Conservation (phyloP, 2,113 vertebrate species). For the Passerina amoena region DNA sequence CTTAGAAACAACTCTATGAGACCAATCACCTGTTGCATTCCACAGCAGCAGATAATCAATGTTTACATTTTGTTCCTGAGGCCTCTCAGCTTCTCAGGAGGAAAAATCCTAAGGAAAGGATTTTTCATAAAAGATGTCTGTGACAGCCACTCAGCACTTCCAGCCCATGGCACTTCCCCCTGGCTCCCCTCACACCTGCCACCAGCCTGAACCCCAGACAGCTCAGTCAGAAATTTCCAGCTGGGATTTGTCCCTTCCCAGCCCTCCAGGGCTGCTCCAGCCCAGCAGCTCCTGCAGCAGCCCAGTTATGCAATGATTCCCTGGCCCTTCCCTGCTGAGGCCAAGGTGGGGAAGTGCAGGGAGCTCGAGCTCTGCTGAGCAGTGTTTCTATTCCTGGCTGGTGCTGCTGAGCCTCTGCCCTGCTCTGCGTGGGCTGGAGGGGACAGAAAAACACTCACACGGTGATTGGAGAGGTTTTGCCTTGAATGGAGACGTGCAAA, state of each 20-base stretch:
- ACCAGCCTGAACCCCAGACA: not conserved
- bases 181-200: fast-evolving
- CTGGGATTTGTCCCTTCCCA: not conserved
- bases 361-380: not conserved
- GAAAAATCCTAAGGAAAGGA: too few species aligned
- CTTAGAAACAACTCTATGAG: too few species aligned
- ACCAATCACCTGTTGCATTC: too few species aligned
- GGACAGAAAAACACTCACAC: not conserved
- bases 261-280: not conserved
- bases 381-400: not conserved
- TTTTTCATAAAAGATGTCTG: too few species aligned
- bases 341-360: not conserved
- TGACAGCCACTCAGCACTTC: not conserved
- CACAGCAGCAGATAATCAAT: too few species aligned
- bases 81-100: too few species aligned
- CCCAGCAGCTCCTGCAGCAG: not conserved
- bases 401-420: not conserved
- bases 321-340: fast-evolving
- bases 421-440: not conserved
- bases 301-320: not conserved
- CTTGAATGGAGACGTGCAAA: fast-evolving
- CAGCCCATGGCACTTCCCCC: fast-evolving
- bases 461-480: not conserved
- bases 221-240: not conserved
- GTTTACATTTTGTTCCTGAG: too few species aligned